Base-by-base conservation (phyloP, 2,888 invertebrate species). In the Nymphalis urticae region DNA sequence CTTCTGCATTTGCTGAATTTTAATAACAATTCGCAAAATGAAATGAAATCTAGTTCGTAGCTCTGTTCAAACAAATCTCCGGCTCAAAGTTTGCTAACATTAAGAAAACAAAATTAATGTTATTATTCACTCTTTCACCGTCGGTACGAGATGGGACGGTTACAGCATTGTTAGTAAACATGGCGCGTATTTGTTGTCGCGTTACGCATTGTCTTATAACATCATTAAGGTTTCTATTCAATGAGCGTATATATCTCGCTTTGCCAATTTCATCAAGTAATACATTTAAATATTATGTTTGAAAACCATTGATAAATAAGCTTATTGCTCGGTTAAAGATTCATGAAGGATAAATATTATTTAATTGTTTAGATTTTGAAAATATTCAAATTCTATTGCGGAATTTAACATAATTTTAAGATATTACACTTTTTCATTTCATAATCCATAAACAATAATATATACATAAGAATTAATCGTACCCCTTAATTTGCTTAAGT, bases 51-150 rank as follows among this genome's bases (percentile, higher is more conserved):
- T 72, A 72, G 71, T 74, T 73, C 66, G 69, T 66, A 75, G 66
- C 68, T 47, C 69, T 68, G 76, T 73, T 76, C 83, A 84, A 85
- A 85, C 84, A 83, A 81, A 79, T 77, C 77, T 66, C 58, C 75
- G 66, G 75, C 73, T 75, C 79, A 76, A 82, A 83, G 80, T 84
- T 85, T 81, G 79, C 82, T 75, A 79, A 82, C 82, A 81, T 82
- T 86, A 82, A 78, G 83, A 83, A 84, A 82, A 86, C 83, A 84
- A 83, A 82, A 83, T 83, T 81, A 82, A 82, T 83, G 82, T 82
- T 85, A 82, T 83, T 83, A 66, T 66, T 66, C 62, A 83, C 80
- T 80, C 79, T 58, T 58, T 32, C 27, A 13, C 3, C 9, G 36
- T 36, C 36, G 17, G 48, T 6, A 50, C 50, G 50, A 19, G 1